These are phyloP conservation scores for Dioctria linearis DNA, from an alignment of 2,888 invertebrate species.

Conservation along the genomic window DNA sequence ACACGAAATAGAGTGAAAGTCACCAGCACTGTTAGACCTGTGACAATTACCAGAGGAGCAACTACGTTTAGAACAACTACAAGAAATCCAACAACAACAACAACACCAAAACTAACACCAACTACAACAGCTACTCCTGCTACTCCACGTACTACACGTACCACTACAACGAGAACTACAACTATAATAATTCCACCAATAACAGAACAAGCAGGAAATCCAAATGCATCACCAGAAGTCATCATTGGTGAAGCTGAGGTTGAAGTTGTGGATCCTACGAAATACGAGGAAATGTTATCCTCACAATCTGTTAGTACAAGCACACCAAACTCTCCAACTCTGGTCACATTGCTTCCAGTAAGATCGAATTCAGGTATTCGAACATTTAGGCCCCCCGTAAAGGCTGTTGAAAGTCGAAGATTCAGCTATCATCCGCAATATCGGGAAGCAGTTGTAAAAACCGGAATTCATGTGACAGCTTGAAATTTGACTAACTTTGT, in stretches of 20 bases:
- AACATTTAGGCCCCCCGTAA: conserved; percentile 75
- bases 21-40: conserved; percentile 53
- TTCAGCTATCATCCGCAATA: conserved; percentile 59
- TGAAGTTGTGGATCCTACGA: conserved; percentile 70
- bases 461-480: conserved; percentile 67
- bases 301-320: conserved; percentile 62
- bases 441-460: conserved; percentile 67
- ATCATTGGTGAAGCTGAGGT: conserved; percentile 70
- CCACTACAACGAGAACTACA: conserved; percentile 1
- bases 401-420: conserved; percentile 65
- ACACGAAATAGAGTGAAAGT: conserved; percentile 57
- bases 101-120: conserved; percentile 52
- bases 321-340: conserved; percentile 67
- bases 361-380: conserved; percentile 86
- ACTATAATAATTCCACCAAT: conserved; percentile 17
- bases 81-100: conserved; percentile 42
- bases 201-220: conserved; percentile 39
- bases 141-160: background rate
- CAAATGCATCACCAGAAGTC: conserved; percentile 62
- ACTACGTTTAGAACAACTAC: conserved; percentile 57
- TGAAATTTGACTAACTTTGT: conserved; percentile 31
- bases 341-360: conserved; percentile 81
- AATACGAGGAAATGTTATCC: conserved; percentile 70
- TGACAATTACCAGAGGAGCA: conserved; percentile 9
- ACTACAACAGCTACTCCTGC: conserved; percentile 22